phyloP scores from a whole-genome alignment of 2,113 vertebrate species.

The Neotoma lepida region DNA sequence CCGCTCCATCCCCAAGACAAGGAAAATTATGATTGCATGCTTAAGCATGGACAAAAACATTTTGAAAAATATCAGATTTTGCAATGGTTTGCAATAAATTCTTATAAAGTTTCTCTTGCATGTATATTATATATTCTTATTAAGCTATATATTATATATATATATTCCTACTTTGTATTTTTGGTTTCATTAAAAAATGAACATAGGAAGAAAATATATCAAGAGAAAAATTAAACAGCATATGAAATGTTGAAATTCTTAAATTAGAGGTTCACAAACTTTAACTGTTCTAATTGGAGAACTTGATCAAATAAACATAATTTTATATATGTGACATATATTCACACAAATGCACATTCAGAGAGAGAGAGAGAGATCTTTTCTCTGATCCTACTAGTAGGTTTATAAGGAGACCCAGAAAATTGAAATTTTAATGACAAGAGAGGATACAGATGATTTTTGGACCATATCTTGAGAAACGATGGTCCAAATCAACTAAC shows the following conservation, averaged over 20 bases:
- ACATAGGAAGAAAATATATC: not conserved
- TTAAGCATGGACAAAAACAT: not conserved
- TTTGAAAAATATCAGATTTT: not conserved
- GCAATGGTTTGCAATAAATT: not conserved
- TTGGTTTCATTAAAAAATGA: slow-evolving; percentile 1
- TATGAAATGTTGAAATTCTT: slow-evolving; percentile 18
- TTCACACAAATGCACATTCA: not conserved
- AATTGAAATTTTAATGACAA: not conserved
- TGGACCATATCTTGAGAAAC: not conserved
- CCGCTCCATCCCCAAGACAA: not conserved
- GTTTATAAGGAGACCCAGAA: not conserved
- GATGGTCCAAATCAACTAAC: not conserved
- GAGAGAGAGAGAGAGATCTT: not conserved
- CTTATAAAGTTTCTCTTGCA: not conserved
- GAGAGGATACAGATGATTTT: not conserved
- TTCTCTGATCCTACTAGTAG: not conserved
- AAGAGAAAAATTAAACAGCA: not conserved
- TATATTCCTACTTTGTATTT: not conserved
- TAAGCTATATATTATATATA: not conserved
- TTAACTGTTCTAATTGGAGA: not conserved
- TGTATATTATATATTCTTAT: not conserved
- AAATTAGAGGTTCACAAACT: not conserved
- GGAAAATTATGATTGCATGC: not conserved
- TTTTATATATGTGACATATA: not conserved
- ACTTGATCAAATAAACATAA: not conserved